phyloP scores from a whole-genome alignment of 2,888 invertebrate species.

The Hirtodrosophila duncani region DNA sequence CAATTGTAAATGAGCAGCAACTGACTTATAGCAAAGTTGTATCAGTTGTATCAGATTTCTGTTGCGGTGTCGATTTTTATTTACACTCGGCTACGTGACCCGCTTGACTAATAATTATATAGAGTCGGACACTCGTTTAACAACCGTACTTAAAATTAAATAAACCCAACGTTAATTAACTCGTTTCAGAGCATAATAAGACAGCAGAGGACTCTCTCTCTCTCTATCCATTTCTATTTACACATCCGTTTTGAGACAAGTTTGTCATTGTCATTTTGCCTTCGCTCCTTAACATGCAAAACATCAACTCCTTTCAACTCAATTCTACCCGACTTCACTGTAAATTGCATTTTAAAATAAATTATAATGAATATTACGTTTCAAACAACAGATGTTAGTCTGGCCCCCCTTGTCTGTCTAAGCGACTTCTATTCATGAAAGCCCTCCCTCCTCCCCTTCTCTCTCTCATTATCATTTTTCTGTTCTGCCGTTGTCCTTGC shows the following conservation, averaged over 20 bases:
- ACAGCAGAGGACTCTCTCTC: too few relatives aligned
- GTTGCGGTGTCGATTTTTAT: slow-evolving; percentile 65
- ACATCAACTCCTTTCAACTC: slow-evolving; percentile 29
- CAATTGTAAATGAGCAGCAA: slow-evolving; percentile 50
- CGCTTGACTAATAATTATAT: slow-evolving; percentile 60
- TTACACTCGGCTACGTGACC: slow-evolving; percentile 58
- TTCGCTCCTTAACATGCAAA: slow-evolving; percentile 26
- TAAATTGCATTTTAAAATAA: slow-evolving; percentile 72
- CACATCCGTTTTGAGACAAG: slow-evolving; percentile 28
- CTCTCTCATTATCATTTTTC: not conserved
- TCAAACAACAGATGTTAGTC: slow-evolving; percentile 67
- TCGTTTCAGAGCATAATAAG: slow-evolving; percentile 33
- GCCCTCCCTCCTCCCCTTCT: not conserved
- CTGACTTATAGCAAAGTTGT: slow-evolving; percentile 22
- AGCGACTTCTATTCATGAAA: too few relatives aligned
- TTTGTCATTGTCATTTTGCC: slow-evolving; percentile 38
- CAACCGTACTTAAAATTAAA: slow-evolving; percentile 41
- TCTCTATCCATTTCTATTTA: slow-evolving; percentile 23
- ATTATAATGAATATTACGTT: slow-evolving; percentile 69
- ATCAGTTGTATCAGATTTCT: slow-evolving; percentile 41
- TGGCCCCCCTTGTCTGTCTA: slow-evolving; percentile 33
- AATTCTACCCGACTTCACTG: slow-evolving; percentile 19
- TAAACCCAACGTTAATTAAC: slow-evolving; percentile 64
- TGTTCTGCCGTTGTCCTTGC: slow-evolving; percentile 10
- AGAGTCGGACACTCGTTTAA: slow-evolving; percentile 49